Evolutionary conservation across 2,797 vertebrate species (phyloP).

Genomic region (Parambassis ranga): DNA sequence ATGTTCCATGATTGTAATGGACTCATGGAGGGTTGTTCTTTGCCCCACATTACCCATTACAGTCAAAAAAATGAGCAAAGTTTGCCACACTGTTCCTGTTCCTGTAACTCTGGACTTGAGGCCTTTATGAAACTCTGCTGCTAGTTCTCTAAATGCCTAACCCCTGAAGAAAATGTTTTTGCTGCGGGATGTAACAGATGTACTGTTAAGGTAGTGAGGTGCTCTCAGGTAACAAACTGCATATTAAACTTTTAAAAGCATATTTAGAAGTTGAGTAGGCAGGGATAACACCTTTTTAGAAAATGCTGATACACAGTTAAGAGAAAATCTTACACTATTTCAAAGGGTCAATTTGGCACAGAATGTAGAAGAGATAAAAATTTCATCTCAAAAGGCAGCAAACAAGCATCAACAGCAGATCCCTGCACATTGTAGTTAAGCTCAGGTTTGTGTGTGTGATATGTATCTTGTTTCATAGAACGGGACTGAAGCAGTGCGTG

Average conservation of each 20-base stretch:
- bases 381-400: conserved; percentile 9
- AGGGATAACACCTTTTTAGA: neutral
- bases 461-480: conserved; percentile 20
- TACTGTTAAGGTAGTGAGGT: neutral
- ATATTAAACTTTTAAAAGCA: neutral
- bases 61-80: neutral
- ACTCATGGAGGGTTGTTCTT: neutral
- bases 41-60: neutral
- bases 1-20: neutral
- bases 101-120: neutral
- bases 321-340: neutral
- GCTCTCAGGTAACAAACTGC: neutral
- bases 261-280: neutral
- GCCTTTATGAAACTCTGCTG: too few relatives aligned
- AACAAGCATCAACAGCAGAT: conserved; percentile 38
- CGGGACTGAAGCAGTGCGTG: conserved; percentile 41
- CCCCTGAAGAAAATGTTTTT: too few relatives aligned
- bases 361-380: neutral
- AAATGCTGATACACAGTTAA: neutral
- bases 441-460: conserved; percentile 2
- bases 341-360: conserved; percentile 1
- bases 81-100: neutral
- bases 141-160: too few relatives aligned
- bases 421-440: conserved; percentile 20
- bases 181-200: neutral